Evolutionary conservation across 2,113 vertebrate species (phyloP).

Genomic region (Vulpes vulpes): DNA sequence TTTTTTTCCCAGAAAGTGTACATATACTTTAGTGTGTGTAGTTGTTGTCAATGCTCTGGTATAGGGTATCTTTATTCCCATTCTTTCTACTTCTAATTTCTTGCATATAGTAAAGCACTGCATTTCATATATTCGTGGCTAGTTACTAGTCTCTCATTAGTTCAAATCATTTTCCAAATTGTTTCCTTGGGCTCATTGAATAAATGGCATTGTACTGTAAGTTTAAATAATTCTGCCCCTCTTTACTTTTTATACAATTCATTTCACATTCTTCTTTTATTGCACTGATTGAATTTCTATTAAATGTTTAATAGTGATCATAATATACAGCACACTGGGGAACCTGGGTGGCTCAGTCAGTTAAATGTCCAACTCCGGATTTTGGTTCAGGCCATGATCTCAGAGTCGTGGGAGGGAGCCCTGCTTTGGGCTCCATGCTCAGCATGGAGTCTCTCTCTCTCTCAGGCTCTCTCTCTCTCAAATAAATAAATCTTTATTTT

Average conservation of each 20-base stretch:
- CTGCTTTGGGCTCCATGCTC: neutral
- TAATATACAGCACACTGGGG: neutral
- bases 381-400: neutral
- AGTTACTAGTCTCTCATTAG: neutral
- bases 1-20: neutral
- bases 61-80: neutral
- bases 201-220: neutral
- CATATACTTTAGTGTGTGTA: neutral
- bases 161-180: slow-evolving; percentile 15
- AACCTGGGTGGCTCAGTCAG: neutral
- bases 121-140: neutral
- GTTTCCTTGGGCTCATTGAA: neutral
- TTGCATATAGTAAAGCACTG: neutral
- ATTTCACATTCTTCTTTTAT: slow-evolving; percentile 25
- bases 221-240: neutral
- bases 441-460: neutral
- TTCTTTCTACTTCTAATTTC: slow-evolving; percentile 25
- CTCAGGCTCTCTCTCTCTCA: neutral
- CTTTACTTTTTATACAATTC: neutral
- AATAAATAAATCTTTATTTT: neutral
- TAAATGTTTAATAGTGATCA: neutral
- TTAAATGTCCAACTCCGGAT: neutral
- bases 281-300: neutral
- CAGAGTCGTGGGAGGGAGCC: neutral
- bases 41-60: neutral